Evolutionary conservation across 2,888 invertebrate species (phyloP).

Genomic region (Scrobipalpa atriplicella): DNA sequence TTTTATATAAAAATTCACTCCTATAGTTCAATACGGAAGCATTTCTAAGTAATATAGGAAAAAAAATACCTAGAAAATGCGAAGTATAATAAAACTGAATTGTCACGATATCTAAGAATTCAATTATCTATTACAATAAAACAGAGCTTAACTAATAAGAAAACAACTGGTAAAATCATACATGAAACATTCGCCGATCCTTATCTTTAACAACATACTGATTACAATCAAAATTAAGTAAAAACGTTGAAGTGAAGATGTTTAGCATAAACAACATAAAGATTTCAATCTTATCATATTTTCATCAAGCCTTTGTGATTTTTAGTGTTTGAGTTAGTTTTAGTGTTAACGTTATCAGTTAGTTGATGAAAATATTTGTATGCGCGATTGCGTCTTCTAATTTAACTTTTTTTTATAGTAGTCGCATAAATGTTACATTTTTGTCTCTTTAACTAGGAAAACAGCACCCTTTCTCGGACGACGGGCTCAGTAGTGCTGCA

Average conservation of each 20-base stretch:
- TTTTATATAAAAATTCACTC: too few relatives aligned
- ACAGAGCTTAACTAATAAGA: background rate
- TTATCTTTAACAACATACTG: background rate
- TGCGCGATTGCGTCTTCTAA: too few relatives aligned
- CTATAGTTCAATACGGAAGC: too few relatives aligned
- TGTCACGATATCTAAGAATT: background rate
- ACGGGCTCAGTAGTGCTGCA: conserved; percentile 75
- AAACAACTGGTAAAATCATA: background rate
- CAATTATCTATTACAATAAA: too few relatives aligned
- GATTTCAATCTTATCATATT: background rate
- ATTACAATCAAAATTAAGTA: background rate
- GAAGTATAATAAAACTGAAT: background rate
- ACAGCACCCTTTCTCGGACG: conserved; percentile 51
- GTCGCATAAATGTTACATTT: background rate
- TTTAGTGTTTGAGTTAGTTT: too few relatives aligned
- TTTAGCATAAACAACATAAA: background rate
- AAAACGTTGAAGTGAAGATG: background rate
- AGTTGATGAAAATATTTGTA: too few relatives aligned
- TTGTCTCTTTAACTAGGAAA: background rate
- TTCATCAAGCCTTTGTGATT: too few relatives aligned
- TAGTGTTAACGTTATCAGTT: too few relatives aligned
- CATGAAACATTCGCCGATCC: background rate
- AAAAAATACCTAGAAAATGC: too few relatives aligned
- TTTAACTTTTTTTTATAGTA: too few relatives aligned
- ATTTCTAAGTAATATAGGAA: too few relatives aligned